Base-by-base conservation (phyloP, 2,888 invertebrate genomes). In the Stegophylla sp. region DNA sequence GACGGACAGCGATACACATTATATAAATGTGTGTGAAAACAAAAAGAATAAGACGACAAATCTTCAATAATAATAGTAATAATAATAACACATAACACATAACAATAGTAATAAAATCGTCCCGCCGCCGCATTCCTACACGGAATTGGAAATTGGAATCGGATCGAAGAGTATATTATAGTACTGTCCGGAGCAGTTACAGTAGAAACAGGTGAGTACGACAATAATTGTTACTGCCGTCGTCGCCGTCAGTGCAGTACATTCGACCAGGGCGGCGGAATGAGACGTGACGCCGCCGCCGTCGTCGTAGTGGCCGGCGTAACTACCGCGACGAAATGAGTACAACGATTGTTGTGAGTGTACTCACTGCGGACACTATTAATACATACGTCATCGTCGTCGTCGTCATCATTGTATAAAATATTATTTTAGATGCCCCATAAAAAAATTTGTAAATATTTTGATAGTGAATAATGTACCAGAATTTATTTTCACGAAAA, bases 111-210 rank as follows among this genome's bases (percentile, higher is more conserved):
- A 51, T 28, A 75, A 64, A 75, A 64, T 34, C 75, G 51, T 51
- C 51, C 75, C 51, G 63, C 63, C 74, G 75, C 41, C 45, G 56
- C 79, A 79, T 79, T 79, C 79, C 79, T 51, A 79, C 79, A 79
- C 79, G 79, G 79, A 77, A 77, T 77, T 67, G 77, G 67, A 79
- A 67, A 69, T 69, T 67, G 69, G 67, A 79, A 79, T 79, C 79
- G 79, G 45, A 77, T 67, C 59, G 69, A 69, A 59, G 28, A 34
- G 48, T 69, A n/a, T 23, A 41, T n/a, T 23, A 61, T 28, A 63
- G 17, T 28, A 34, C 53, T 13, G 20, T 56, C 15, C 56, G 23
- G 69, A 41, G 34, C 48, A 69, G 34, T 34, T 41, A 13, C 34
- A 41, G n/a, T 13, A 13, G 26, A 34, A 7, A 3, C 3, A 5